A percentile compares a stretch with the other conserved stretches of the same genome.
Conservation (phyloP, 1,140 invertebrate species). For the Pemphigus obesinymphae region DNA sequence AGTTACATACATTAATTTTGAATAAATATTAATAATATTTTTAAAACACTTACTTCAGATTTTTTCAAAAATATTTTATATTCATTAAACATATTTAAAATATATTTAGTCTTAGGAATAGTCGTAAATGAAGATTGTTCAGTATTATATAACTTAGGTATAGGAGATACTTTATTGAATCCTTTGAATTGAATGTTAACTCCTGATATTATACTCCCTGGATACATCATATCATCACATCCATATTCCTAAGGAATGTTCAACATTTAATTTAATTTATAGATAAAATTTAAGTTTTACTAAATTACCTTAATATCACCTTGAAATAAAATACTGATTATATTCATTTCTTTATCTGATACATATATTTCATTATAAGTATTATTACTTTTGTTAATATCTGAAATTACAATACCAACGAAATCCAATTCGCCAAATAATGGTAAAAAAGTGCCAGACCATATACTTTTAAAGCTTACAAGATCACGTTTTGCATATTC, state of each 20-base stretch:
- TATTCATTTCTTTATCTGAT: slow-evolving; percentile 29
- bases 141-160: slow-evolving; percentile 9
- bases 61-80: slow-evolving; percentile 24
- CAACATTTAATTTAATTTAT: background rate
- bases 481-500: slow-evolving; percentile 3
- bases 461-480: slow-evolving; percentile 7
- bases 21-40: background rate
- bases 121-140: slow-evolving; percentile 28
- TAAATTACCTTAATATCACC: slow-evolving; percentile 22
- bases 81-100: background rate
- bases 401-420: slow-evolving; percentile 1
- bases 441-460: background rate
- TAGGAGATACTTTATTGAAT: background rate
- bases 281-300: background rate
- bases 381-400: background rate
- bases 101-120: slow-evolving; percentile 12
- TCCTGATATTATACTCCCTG: slow-evolving; percentile 9
- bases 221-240: slow-evolving; percentile 15
- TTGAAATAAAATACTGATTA: slow-evolving; percentile 28
- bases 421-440: slow-evolving; percentile 19
- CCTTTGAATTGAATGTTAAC: slow-evolving; percentile 19
- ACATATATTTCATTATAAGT: slow-evolving; percentile 4
- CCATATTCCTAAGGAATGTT: background rate
- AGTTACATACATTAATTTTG: no score
- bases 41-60: background rate